phyloP scores from a whole-genome alignment of 2,888 invertebrate genomes.

The Hoplodrina ambigua region DNA sequence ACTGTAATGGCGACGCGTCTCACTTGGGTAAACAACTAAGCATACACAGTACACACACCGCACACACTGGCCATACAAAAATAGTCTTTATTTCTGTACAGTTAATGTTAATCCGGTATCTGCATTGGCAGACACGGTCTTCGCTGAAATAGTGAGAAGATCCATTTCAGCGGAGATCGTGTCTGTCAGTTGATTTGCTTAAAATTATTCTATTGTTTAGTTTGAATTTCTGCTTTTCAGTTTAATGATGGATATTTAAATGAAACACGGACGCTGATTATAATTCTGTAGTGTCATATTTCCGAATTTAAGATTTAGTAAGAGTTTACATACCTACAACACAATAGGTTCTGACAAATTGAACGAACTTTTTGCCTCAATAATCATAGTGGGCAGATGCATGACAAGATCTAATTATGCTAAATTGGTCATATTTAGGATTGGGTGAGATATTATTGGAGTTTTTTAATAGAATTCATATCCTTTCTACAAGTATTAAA shows the following conservation, averaged over 20 bases:
- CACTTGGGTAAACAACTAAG: slow-evolving; percentile 58
- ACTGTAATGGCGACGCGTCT: slow-evolving; percentile 45
- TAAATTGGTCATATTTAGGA: background rate
- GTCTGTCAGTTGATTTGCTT: slow-evolving; percentile 42
- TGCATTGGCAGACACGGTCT: slow-evolving; percentile 28
- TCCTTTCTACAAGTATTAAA: background rate
- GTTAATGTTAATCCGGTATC: slow-evolving; percentile 1
- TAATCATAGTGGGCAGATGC: background rate
- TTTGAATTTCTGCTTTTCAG: slow-evolving; percentile 19
- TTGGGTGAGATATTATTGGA: background rate
- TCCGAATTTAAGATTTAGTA: background rate
- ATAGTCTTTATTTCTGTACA: slow-evolving; percentile 19
- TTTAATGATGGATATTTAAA: slow-evolving; percentile 19
- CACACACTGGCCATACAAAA: slow-evolving; percentile 25
- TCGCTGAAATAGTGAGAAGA: slow-evolving; percentile 5
- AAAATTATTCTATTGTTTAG: slow-evolving; percentile 29
- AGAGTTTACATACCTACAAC: too few species aligned
- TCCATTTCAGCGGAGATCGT: background rate
- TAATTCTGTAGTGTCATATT: background rate
- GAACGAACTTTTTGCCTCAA: background rate
- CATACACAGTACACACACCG: slow-evolving; percentile 3
- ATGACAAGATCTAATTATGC: too few species aligned
- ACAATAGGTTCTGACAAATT: too few species aligned
- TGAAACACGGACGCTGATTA: background rate
- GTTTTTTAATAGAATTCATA: background rate